These are phyloP conservation scores for Prionace glauca DNA, from an alignment of 2,797 vertebrate genomes.

Conservation along the genomic window DNA sequence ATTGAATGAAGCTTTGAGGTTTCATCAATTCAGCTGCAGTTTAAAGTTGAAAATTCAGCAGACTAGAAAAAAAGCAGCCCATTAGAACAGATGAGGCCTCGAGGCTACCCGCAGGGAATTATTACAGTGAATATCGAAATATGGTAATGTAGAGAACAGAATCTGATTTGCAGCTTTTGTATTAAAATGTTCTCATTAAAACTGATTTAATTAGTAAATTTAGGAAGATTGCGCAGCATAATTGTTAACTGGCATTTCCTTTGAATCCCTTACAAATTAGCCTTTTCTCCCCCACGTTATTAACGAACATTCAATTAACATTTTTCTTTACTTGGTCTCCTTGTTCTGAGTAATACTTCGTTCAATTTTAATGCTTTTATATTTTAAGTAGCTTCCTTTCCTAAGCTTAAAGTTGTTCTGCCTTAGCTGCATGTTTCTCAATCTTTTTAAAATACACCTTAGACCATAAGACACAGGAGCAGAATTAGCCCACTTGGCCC, in stretches of 20 bases:
- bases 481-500: too few species aligned
- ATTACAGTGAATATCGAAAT: neutral
- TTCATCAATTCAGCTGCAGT: neutral
- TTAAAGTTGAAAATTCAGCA: constrained; percentile 24
- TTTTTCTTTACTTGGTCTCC: neutral
- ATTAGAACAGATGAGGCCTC: neutral
- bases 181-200: neutral
- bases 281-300: neutral
- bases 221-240: neutral
- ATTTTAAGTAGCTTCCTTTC: neutral
- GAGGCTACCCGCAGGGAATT: neutral
- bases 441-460: neutral
- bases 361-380: neutral
- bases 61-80: neutral
- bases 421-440: neutral
- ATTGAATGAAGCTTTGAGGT: neutral
- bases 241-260: neutral
- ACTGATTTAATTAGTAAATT: neutral
- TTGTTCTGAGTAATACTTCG: neutral
- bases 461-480: too few species aligned
- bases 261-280: neutral
- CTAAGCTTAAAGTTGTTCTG: neutral
- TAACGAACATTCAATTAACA: neutral
- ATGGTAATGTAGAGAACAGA: neutral
- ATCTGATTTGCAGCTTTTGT: neutral